Base-by-base conservation (phyloP, 2,797 vertebrate species). In the Tympanoctomys barrerae region DNA sequence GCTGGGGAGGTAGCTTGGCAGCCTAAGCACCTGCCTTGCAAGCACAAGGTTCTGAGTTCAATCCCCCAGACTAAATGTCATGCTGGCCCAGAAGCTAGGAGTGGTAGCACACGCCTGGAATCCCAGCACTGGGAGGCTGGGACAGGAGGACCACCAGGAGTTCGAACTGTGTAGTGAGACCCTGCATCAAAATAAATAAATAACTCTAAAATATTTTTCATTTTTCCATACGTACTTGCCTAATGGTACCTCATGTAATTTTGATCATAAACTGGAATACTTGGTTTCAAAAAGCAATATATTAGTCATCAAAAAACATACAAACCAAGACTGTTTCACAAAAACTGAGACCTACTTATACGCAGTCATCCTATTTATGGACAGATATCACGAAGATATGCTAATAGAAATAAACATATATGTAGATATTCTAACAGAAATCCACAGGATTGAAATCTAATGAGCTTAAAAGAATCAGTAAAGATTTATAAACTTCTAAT, bases 401-500 rank as follows among this genome's bases (percentile, higher is more conserved):
- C 70, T 91, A 91, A 59, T 1, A 82, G 26, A 57, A 95, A 93
- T 78, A 85, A 26, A 81, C 83, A 66, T 39, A 85, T 42, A 77
- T 1, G 7, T 18, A 84, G 36, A 73, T 59, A 26, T 73, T 86
- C 70, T 93, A 89, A 59, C 1, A 80, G 26, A 52, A 95, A 94
- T 7, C 6, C 52, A 71, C 36, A 62, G 28, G 59, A 21, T 12
- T 83, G 91, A 85, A 80, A 87, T 0, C 3, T 46, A 39, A 81
- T 78, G 19, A 84, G 31, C 18, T 33, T 80, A 88, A 88, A 90
- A 87, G 66, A 95, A 84, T 94, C 83, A 22, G 6, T 66, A 82
- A 97, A 94, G 80, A 85, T 78, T 33, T 82, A 64, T 62, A 42
- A 94, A 89, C 49, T 31, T 92, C 92, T 95, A 88, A 79, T 22